These are phyloP conservation scores for Arothron firmamentum DNA, from an alignment of 2,113 vertebrate species.

Conservation along the genomic window DNA sequence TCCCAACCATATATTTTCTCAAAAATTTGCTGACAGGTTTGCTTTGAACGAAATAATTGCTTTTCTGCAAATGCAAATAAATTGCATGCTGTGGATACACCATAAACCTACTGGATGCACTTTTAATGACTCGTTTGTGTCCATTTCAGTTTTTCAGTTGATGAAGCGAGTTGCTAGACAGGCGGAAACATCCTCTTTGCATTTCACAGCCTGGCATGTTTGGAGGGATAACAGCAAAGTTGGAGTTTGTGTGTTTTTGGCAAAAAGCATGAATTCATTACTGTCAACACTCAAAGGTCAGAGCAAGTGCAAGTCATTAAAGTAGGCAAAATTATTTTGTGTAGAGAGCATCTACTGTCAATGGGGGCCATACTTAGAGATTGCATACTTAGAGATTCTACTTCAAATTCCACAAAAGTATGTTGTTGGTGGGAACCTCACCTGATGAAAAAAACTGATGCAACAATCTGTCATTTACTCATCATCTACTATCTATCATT, in stretches of 20 bases:
- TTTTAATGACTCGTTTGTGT: constrained; percentile 15
- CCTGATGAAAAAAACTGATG: too few relatives aligned
- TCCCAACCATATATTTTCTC: constrained; percentile 13
- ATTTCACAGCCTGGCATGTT: neutral
- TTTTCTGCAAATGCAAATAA: constrained; percentile 39
- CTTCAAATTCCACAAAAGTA: neutral
- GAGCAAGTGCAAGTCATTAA: neutral
- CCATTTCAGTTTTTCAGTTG: constrained; percentile 17
- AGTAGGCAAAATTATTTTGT: too few relatives aligned
- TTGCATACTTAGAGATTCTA: neutral
- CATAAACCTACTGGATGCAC: constrained; percentile 40
- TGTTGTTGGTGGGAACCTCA: too few relatives aligned
- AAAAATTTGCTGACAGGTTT: constrained; percentile 16
- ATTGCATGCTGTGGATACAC: constrained; percentile 31
- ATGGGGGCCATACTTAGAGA: too few relatives aligned
- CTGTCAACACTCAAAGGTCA: constrained; percentile 3
- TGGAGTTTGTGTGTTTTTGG: neutral
- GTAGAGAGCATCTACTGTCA: neutral
- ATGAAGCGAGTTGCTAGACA: constrained; percentile 3
- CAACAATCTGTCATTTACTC: too few relatives aligned
- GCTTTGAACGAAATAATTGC: constrained; percentile 32
- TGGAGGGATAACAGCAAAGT: neutral
- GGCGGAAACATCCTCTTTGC: neutral
- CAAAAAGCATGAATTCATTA: neutral
- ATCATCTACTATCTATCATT: too few relatives aligned